Evolutionary conservation across 1,140 invertebrate species (phyloP).

Genomic region (Bombus affinis): DNA sequence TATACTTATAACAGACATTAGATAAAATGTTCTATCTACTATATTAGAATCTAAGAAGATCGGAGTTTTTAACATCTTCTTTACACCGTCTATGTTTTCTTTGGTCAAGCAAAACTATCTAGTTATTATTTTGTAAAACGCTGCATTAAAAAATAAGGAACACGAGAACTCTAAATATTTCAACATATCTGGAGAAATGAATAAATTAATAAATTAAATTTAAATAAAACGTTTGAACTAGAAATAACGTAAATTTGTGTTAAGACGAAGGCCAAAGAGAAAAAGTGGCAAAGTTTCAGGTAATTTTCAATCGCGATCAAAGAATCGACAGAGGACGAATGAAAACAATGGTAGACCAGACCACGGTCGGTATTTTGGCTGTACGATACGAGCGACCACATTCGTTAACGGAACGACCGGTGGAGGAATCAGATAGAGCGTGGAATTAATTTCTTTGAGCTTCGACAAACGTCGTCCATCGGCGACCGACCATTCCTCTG

Average conservation of each 20-base stretch:
- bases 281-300: background rate
- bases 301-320: background rate
- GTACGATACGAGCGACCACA: conserved; percentile 39
- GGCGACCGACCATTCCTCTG: conserved; percentile 7
- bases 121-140: too few species aligned
- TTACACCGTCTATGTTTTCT: too few species aligned
- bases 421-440: background rate
- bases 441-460: conserved; percentile 54
- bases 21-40: too few species aligned
- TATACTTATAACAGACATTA: background rate
- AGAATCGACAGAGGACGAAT: conserved; percentile 42
- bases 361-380: conserved; percentile 40
- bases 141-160: too few species aligned
- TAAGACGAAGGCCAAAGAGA: background rate
- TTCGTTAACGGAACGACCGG: conserved; percentile 33
- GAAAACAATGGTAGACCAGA: conserved; percentile 32
- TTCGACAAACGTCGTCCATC: conserved; percentile 24
- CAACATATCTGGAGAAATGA: too few species aligned
- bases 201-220: too few species aligned
- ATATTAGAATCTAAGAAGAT: too few species aligned
- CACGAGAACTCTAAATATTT: too few species aligned
- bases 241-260: background rate
- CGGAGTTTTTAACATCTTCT: too few species aligned
- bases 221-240: background rate
- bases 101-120: too few species aligned